Evolutionary conservation across 2,888 invertebrate species (phyloP), one percentile per base, ranked within the genome.

Genomic region (Pristionchus mayeri): DNA sequence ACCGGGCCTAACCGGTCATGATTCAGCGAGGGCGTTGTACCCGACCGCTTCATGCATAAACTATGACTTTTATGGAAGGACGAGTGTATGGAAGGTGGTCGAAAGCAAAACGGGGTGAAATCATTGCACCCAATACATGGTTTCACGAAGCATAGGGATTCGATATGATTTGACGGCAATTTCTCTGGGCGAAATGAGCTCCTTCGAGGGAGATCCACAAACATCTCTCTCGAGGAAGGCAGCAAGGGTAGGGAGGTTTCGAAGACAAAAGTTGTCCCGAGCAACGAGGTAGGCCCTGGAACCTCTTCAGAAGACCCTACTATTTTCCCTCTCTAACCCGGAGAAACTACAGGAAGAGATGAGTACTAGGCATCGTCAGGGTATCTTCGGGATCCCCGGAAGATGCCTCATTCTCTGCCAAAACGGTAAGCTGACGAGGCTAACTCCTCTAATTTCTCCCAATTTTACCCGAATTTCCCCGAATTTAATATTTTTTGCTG

Each of bases 141-240:
- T n/a, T n/a, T n/a, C n/a, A n/a, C n/a, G n/a, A n/a, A n/a, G n/a
- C n/a, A n/a, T n/a, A n/a, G n/a, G n/a, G n/a, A n/a, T n/a, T n/a
- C n/a, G n/a, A n/a, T n/a, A n/a, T n/a, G n/a, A n/a, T n/a, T n/a
- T n/a, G n/a, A n/a, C n/a, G n/a, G n/a, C n/a, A n/a, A n/a, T n/a
- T n/a, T n/a, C n/a, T n/a, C n/a, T n/a, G n/a, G n/a, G n/a, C n/a
- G n/a, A n/a, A n/a, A n/a, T n/a, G n/a, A n/a, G n/a, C n/a, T n/a
- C n/a, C n/a, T n/a, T n/a, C n/a, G n/a, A n/a, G n/a, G n/a, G 34
- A 63, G 63, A 63, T 63, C 34, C 63, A 27, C 34, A 63, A 63
- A 63, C 63, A 63, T 63, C 54, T 24, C 54, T 24, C n/a, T n/a
- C n/a, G n/a, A n/a, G n/a, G n/a, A n/a, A n/a, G n/a, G n/a, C n/a